These are phyloP conservation scores for Phalacrocorax brasilianus DNA, from an alignment of 2,113 vertebrate genomes.

Conservation along the genomic window DNA sequence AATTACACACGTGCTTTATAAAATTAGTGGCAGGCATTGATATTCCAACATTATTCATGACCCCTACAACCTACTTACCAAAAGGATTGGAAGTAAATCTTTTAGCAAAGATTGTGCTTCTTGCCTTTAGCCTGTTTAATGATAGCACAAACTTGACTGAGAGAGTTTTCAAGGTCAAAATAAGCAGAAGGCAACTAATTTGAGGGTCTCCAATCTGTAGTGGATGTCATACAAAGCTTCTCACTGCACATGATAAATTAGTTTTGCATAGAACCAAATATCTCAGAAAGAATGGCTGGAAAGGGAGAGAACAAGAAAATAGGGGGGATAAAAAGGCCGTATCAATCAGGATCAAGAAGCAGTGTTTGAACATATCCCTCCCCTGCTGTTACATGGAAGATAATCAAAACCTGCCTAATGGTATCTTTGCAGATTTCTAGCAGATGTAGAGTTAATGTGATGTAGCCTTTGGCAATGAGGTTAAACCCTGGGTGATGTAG, in stretches of 20 bases:
- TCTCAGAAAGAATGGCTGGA: not conserved
- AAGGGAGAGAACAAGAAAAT: not conserved
- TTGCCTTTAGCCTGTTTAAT: not conserved
- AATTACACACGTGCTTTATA: not conserved
- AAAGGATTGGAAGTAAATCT: not conserved
- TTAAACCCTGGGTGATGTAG: not conserved
- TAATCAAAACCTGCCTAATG: not conserved
- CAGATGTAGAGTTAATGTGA: not conserved
- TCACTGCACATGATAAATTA: not conserved
- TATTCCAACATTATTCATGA: not conserved
- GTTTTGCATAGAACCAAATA: not conserved
- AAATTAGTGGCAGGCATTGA: not conserved
- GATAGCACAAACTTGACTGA: not conserved
- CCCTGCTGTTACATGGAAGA: not conserved
- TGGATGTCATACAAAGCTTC: not conserved
- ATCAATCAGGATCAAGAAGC: not conserved
- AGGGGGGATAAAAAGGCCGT: rapidly evolving
- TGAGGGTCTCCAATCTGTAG: not conserved
- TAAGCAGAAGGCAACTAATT: not conserved
- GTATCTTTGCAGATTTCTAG: not conserved
- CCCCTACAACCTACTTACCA: not conserved
- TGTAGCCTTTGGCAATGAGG: not conserved
- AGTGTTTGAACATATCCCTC: not conserved
- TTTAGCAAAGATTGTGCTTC: not conserved
- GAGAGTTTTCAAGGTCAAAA: not conserved